Base-by-base conservation (phyloP, 2,888 invertebrate genomes). In the Drosophila testacea region DNA sequence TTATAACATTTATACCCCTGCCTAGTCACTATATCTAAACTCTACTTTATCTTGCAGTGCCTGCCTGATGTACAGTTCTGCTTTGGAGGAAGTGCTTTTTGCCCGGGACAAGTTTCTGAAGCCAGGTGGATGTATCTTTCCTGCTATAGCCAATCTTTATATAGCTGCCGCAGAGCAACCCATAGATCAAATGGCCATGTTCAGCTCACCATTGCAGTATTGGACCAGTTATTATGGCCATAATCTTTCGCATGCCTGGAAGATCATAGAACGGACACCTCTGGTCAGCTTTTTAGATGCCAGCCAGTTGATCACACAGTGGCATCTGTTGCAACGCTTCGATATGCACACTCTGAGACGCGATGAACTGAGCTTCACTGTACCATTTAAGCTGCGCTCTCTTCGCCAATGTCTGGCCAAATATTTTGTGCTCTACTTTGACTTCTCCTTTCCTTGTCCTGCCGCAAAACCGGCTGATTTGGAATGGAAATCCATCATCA, bases 51-150 rank as follows among this genome's bases (percentile, higher is more conserved):
- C 27, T 9, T 13, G 1, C 11, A 79, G 79, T 10, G 75, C 79
- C 51, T 79, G 82, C 13, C 60, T 79, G 2, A 57, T 79, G 79
- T 72, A 47, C 46, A 79, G n/a, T 41, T 63, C 75, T 3, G 2
- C 27, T 6, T 0, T 79, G 38, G 79, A 79, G 38, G 56, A 59
- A 6, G 63, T 79, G 6, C 50, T 81, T 30, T 79, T 32, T 47
- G 79, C 82, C 0, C 72, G 79, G 4, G 76, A 79, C 27, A 75
- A 52, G 5, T 81, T 69, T 54, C 72, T 79, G 3, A 72, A 64
- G 52, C 72, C 79, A 0, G 69, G 55, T 1, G 79, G 79, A 32
- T n/a, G 9, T 28, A 75, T 79, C 27, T 75, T 79, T 32, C 82
- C 82, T 0, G n/a, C 42, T 36, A 36, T 6, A 4, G 75, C 76